Evolutionary conservation across 2,888 invertebrate species (phyloP).

Genomic region (Dicyrtoma fusca): DNA sequence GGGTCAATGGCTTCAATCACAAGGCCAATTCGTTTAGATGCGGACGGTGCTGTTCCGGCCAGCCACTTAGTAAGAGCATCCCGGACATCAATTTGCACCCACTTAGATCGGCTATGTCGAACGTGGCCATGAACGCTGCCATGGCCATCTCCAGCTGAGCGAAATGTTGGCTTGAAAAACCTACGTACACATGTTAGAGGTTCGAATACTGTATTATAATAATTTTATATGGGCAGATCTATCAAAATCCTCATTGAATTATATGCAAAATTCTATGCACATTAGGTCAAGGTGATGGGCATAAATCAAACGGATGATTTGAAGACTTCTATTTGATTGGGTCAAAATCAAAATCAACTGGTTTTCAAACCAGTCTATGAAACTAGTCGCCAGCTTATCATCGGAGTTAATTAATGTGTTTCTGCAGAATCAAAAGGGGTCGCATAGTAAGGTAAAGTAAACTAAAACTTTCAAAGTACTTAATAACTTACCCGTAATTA

Average conservation of each 20-base stretch:
- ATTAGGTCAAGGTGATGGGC: constrained; percentile 1
- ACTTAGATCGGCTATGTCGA: constrained; percentile 46
- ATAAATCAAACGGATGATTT: background rate
- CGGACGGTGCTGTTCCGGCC: constrained; percentile 36
- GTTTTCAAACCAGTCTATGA: too few species aligned
- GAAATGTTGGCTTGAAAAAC: constrained; percentile 46
- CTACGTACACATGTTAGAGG: background rate
- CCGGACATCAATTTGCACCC: constrained; percentile 54
- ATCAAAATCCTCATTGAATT: too few species aligned
- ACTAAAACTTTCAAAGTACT: background rate
- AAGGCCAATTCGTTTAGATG: constrained; percentile 54
- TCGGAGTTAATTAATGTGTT: too few species aligned
- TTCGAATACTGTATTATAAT: background rate
- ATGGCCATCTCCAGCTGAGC: constrained; percentile 32
- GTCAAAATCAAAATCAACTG: too few species aligned
- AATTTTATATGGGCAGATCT: background rate
- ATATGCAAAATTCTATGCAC: background rate
- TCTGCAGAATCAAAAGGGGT: too few species aligned
- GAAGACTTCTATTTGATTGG: background rate
- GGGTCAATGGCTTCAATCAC: constrained; percentile 52
- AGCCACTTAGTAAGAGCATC: constrained; percentile 52
- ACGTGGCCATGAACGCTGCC: constrained; percentile 2
- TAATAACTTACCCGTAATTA: constrained; percentile 49
- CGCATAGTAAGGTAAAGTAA: too few species aligned
- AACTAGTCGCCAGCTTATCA: too few species aligned